These are phyloP conservation scores for Hypomesus transpacificus DNA, from an alignment of 2,113 vertebrate species.

Conservation along the genomic window DNA sequence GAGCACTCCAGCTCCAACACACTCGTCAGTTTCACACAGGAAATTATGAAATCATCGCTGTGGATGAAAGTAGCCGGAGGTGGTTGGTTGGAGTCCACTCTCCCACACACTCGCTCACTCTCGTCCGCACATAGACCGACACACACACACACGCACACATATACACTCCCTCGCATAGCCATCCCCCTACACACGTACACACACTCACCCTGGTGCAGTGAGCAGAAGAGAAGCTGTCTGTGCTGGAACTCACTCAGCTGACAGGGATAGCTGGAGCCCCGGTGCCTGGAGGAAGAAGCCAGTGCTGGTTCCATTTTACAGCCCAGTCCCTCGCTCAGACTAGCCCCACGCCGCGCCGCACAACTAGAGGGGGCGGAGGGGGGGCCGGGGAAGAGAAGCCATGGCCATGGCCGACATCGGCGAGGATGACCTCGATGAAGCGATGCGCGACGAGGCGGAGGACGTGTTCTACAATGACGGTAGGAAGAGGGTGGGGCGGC, in stretches of 20 bases:
- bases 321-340: conserved; percentile 25
- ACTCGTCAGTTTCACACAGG: conserved; percentile 64
- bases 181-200: background rate
- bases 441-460: conserved; percentile 70
- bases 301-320: conserved; percentile 49
- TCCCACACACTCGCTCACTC: conserved; percentile 27
- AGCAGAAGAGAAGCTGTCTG: conserved; percentile 45
- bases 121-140: background rate
- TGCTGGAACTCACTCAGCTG: conserved; percentile 43
- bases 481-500: conserved; percentile 56
- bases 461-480: conserved; percentile 70
- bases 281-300: conserved; percentile 47
- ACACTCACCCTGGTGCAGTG: conserved; percentile 26
- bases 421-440: conserved; percentile 63
- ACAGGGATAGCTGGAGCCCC: conserved; percentile 35
- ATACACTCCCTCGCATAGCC: conserved; percentile 9
- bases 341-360: background rate
- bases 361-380: background rate
- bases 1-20: conserved; percentile 49
- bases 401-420: conserved; percentile 62
- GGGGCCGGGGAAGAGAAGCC: conserved; percentile 18
- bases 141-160: conserved; percentile 32
- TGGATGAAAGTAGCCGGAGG: conserved; percentile 63
- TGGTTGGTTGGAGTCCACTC: conserved; percentile 47
- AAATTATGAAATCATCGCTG: conserved; percentile 72